phyloP scores from a whole-genome alignment of 2,797 vertebrate genomes.

The Anguilla anguilla region DNA sequence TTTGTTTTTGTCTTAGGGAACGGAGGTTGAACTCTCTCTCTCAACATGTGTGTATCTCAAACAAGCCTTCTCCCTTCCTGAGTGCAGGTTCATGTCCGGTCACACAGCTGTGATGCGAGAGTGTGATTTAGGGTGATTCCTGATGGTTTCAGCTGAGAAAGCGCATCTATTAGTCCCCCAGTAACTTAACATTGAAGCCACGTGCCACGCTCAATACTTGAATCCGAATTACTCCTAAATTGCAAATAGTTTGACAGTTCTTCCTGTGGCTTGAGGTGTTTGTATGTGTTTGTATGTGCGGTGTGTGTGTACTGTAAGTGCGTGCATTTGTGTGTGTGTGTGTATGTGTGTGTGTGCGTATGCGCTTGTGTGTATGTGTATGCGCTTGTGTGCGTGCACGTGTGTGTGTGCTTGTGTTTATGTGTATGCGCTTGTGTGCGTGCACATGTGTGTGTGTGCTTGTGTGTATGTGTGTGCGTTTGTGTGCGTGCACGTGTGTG shows the following conservation, averaged over 20 bases:
- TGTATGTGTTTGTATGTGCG: neutral
- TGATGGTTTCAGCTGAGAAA: neutral
- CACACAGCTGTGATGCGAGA: neutral
- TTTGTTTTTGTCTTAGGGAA: constrained; percentile 19
- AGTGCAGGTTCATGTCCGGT: neutral
- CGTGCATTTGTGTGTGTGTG: neutral
- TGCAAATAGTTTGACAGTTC: neutral
- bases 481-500: neutral
- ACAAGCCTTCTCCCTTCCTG: neutral
- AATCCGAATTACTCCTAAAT: neutral
- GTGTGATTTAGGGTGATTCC: neutral
- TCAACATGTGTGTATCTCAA: neutral
- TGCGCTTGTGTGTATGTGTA: neutral
- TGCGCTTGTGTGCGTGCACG: neutral
- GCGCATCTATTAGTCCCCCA: neutral
- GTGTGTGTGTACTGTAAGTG: no score
- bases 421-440: neutral
- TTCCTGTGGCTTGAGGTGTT: neutral
- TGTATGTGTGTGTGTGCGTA: neutral
- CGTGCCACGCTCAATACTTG: neutral
- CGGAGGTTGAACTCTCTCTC: neutral
- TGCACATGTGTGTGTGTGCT: no score
- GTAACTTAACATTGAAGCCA: neutral
- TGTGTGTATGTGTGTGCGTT: no score
- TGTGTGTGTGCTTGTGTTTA: neutral